Conservation (phyloP, 2,113 vertebrate species). For the Rallus limicola region DNA sequence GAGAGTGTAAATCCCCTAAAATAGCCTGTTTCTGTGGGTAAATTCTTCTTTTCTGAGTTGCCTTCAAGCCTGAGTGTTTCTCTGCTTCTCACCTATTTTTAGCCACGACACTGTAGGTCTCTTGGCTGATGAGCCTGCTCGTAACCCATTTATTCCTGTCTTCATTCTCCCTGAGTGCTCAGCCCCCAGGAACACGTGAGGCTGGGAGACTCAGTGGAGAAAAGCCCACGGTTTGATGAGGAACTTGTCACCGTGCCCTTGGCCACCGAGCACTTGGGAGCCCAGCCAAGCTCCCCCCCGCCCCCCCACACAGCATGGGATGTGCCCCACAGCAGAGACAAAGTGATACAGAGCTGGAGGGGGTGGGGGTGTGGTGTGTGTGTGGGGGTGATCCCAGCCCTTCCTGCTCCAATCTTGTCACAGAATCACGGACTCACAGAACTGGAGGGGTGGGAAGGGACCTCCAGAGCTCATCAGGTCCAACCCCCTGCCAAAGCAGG, state of each 20-base stretch:
- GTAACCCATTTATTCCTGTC: conserved; percentile 14
- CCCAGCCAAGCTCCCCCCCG: not conserved
- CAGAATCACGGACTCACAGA: too few species aligned
- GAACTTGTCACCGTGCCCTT: not conserved
- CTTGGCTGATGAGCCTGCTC: conserved; percentile 49
- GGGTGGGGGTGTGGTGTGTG: too few species aligned
- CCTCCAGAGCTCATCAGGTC: too few species aligned
- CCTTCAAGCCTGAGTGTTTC: not conserved
- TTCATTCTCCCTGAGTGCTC: not conserved
- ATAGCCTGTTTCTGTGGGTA: conserved; percentile 52
- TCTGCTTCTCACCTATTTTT: conserved; percentile 61
- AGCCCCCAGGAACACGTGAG: not conserved
- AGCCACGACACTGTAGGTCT: conserved; percentile 52
- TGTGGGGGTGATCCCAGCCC: not conserved
- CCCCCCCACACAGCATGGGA: fast-evolving
- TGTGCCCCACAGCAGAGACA: fast-evolving
- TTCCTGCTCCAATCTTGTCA: not conserved
- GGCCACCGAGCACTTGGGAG: fast-evolving
- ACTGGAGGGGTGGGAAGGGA: too few species aligned
- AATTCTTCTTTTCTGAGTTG: conserved; percentile 58
- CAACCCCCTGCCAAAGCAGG: too few species aligned
- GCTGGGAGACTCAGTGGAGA: not conserved
- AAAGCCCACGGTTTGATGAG: not conserved
- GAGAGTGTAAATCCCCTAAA: conserved; percentile 51
- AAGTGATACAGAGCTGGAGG: not conserved